Evolutionary conservation across 2,797 vertebrate genomes (phyloP).

Genomic region (Myoxocephalus aenaeus): DNA sequence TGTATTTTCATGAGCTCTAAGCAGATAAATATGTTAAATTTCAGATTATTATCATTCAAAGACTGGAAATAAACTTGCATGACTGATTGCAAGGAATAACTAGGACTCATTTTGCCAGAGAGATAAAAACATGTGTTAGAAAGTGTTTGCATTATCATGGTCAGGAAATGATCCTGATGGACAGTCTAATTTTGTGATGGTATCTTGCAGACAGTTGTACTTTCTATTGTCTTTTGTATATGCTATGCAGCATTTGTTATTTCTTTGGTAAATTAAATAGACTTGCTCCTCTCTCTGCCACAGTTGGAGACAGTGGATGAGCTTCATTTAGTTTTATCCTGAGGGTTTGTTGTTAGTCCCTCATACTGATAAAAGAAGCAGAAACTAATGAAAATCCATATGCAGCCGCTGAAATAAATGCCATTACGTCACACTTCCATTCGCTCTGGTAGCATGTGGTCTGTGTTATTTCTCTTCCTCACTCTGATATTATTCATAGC

Average conservation of each 20-base stretch:
- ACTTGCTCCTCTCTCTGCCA: neutral
- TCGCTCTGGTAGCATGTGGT: conserved; percentile 1
- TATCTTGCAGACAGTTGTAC: neutral
- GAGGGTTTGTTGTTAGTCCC: neutral
- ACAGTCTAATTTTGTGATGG: neutral
- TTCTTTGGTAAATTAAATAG: conserved; percentile 5
- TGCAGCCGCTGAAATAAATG: conserved; percentile 2
- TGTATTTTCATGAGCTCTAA: neutral
- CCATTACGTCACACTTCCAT: conserved; percentile 1
- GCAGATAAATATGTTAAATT: neutral
- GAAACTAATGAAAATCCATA: conserved; percentile 22
- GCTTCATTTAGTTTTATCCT: neutral
- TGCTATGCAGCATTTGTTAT: neutral
- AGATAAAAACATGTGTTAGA: neutral
- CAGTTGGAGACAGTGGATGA: neutral
- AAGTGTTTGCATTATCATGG: neutral
- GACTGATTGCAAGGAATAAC: neutral
- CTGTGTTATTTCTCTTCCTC: neutral
- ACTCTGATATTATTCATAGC: conserved; percentile 5
- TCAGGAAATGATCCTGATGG: neutral
- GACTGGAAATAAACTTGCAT: neutral
- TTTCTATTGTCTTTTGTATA: conserved; percentile 6
- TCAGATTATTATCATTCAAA: neutral
- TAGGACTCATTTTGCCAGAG: neutral
- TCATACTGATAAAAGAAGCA: neutral